Evolutionary conservation across 2,888 invertebrate genomes (phyloP), one percentile per base, ranked within the genome.

Genomic region (Actias luna): DNA sequence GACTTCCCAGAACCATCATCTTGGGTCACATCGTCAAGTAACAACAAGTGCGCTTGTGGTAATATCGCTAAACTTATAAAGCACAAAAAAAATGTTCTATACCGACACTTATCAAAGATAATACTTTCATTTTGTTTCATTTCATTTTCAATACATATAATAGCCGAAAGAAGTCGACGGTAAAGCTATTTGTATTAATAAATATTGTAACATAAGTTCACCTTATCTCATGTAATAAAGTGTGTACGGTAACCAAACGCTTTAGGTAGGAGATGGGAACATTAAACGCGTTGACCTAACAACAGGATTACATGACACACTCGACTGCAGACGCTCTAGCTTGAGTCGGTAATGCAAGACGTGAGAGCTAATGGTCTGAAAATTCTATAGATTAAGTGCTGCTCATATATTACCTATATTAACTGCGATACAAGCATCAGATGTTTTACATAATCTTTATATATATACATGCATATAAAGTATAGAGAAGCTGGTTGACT

Each of bases 211-310:
- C 22, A 10, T 8, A 22, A 46, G 22, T 46, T 50, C 22, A 10
- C 4, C 25, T 50, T 25, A 50, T 50, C 12, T 22, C 25, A 4
- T 50, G 25, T 50, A 25, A 22, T 50, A 50, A 12, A 12, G 25
- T 25, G 46, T 12, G 25, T 25, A 25, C 46, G 22, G 46, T 50
- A 50, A 50, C 46, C 1, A 25, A 50, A 50, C 25, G 46, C 46
- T 50, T 50, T 25, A 25, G 25, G 46, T 50, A 25, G 10, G 46
- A 50, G 46, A 50, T 50, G 25, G 46, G 46, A 5, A 25, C 46
- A 50, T 50, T 50, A 50, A 50, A 50, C 46, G 25, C 46, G 46
- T 50, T 50, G 25, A 50, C 46, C 10, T 50, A 50, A 22, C 25
- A 2, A 50, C 46, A 50, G 46, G 46, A 12, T 50, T 50, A 50